Conservation (phyloP, 2,888 invertebrate genomes). For the Spilosoma lubricipeda region DNA sequence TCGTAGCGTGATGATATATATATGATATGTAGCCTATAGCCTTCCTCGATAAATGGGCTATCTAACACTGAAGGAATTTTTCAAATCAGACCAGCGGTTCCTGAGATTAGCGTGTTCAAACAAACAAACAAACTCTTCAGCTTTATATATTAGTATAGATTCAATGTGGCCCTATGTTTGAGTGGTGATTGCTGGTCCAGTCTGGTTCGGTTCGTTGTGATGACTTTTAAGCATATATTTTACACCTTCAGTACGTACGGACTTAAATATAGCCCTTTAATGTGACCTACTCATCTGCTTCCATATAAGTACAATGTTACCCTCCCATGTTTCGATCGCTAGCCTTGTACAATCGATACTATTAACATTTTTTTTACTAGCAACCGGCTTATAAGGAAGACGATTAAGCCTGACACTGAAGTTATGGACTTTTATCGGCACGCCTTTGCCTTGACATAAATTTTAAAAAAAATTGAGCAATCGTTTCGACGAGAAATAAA, state of each 20-base stretch:
- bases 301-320: slow-evolving; percentile 8
- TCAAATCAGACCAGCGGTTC: too few species aligned
- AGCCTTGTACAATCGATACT: slow-evolving; percentile 24
- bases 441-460: slow-evolving; percentile 38
- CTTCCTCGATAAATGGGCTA: too few species aligned
- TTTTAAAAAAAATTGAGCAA: slow-evolving; percentile 25
- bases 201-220: too few species aligned
- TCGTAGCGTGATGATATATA: too few species aligned
- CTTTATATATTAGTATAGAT: too few species aligned
- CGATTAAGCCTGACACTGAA: slow-evolving; percentile 29
- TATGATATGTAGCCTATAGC: too few species aligned
- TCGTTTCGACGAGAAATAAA: slow-evolving; percentile 5
- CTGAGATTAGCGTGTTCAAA: too few species aligned
- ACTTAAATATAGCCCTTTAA: background rate
- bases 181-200: too few species aligned
- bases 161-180: too few species aligned
- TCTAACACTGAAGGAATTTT: too few species aligned
- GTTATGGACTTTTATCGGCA: slow-evolving; percentile 28
- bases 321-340: background rate
- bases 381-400: slow-evolving; percentile 42
- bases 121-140: too few species aligned
- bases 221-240: background rate
- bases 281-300: background rate
- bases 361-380: slow-evolving; percentile 16
- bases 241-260: background rate